Evolutionary conservation across 2,113 vertebrate species (phyloP).

Genomic region (Myiozetetes cayanensis): DNA sequence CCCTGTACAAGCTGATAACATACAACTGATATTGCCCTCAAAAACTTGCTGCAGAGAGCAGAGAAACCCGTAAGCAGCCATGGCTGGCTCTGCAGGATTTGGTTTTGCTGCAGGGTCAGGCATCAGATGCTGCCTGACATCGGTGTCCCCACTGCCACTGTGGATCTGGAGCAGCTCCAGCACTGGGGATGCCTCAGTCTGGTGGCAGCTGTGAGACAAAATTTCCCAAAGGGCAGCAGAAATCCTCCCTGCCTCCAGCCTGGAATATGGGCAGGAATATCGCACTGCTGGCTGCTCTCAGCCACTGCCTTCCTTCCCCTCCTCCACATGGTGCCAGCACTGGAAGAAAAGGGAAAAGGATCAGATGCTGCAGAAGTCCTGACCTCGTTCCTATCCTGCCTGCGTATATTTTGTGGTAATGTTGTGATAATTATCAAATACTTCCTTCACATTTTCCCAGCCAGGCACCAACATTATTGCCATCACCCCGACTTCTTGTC

Average conservation of each 20-base stretch:
- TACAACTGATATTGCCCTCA: fast-evolving
- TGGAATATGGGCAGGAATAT: not conserved
- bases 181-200: fast-evolving
- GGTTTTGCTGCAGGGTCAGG: not conserved
- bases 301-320: not conserved
- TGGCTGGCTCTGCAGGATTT: not conserved
- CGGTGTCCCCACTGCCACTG: not conserved
- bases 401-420: not conserved
- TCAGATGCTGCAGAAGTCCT: not conserved
- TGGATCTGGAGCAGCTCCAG: not conserved
- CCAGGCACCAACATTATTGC: not conserved
- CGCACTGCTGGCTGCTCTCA: not conserved
- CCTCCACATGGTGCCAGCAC: fast-evolving
- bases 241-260: not conserved
- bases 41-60: not conserved
- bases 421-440: not conserved
- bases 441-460: constrained; percentile 36
- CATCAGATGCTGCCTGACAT: not conserved
- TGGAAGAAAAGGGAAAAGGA: not conserved
- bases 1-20: fast-evolving
- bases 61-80: not conserved
- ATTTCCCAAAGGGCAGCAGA: not conserved
- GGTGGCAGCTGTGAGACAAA: not conserved
- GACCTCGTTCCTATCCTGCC: not conserved
- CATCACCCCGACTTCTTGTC: not conserved